phyloP scores from a whole-genome alignment of 2,113 vertebrate genomes.

The Girardinichthys multiradiatus region DNA sequence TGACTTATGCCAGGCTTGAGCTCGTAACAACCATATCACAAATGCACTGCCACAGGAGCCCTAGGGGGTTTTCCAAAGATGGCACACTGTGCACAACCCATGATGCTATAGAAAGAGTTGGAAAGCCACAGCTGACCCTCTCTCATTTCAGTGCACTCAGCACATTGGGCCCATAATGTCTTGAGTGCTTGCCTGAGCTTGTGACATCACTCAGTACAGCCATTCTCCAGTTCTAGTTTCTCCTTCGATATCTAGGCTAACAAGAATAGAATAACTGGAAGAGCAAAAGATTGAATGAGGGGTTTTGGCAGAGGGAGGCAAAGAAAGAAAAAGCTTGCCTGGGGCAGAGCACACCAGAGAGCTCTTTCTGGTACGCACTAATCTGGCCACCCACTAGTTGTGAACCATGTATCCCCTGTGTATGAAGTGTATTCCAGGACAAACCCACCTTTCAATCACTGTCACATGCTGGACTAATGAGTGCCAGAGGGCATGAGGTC shows the following conservation, averaged over 20 bases:
- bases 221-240: slow-evolving; percentile 59
- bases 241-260: slow-evolving; percentile 62
- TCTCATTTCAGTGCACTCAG: slow-evolving; percentile 76
- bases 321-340: slow-evolving; percentile 53
- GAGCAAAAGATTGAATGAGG: slow-evolving; percentile 36
- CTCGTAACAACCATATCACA: slow-evolving; percentile 12
- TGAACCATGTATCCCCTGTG: slow-evolving; percentile 67
- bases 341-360: slow-evolving; percentile 56
- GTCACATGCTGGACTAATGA: slow-evolving; percentile 76
- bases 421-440: slow-evolving; percentile 52
- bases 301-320: slow-evolving; percentile 21
- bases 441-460: slow-evolving; percentile 75
- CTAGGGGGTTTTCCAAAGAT: slow-evolving; percentile 30
- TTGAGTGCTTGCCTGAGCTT: slow-evolving; percentile 67
- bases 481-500: slow-evolving; percentile 70
- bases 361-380: slow-evolving; percentile 56
- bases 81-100: slow-evolving; percentile 31
- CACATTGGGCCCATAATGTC: slow-evolving; percentile 71
- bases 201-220: slow-evolving; percentile 66
- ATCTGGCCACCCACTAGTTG: slow-evolving; percentile 71
- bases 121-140: slow-evolving; percentile 69
- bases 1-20: slow-evolving; percentile 23
- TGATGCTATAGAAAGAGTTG: slow-evolving; percentile 55
- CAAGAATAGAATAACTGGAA: slow-evolving; percentile 52
- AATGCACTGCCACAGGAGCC: slow-evolving; percentile 22